phyloP scores from a whole-genome alignment of 2,113 vertebrate species.

The Carassius auratus region DNA sequence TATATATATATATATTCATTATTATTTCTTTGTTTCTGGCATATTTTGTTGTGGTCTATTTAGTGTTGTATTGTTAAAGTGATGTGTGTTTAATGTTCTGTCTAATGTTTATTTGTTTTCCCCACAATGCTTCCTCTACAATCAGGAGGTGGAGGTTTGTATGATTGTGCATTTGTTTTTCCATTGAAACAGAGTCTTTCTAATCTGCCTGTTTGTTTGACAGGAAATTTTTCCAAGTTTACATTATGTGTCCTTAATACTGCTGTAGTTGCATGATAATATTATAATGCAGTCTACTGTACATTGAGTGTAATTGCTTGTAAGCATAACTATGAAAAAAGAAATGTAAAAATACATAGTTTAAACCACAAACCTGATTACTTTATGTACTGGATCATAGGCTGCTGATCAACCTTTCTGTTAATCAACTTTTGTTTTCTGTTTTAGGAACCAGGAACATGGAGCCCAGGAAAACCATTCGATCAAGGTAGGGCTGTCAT shows the following conservation, averaged over 20 bases:
- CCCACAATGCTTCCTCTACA: conserved; percentile 64
- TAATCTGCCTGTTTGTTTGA: conserved; percentile 2
- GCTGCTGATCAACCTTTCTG: background rate
- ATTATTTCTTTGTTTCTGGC: background rate
- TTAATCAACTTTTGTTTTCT: conserved; percentile 49
- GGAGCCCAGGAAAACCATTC: conserved; percentile 90
- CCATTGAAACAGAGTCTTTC: background rate
- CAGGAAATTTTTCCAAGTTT: background rate
- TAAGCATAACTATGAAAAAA: background rate
- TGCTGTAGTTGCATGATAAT: conserved; percentile 11
- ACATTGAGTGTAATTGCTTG: background rate
- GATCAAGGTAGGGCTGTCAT: conserved; percentile 85
- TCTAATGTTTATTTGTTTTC: conserved; percentile 53
- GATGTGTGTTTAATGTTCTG: conserved; percentile 33
- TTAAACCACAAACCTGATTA: background rate
- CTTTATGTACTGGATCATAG: background rate
- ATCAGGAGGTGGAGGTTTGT: conserved; percentile 81
- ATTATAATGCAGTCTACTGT: background rate
- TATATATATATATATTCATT: background rate
- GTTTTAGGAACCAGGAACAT: conserved; percentile 82
- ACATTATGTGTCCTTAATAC: background rate
- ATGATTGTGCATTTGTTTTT: conserved; percentile 44
- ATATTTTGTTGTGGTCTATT: background rate
- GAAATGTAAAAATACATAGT: background rate
- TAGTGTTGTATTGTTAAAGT: conserved; percentile 34